A percentile compares a stretch with the other conserved stretches of the same genome.
phyloP scores from a whole-genome alignment of 2,888 invertebrate genomes.

The Athalia circularis region DNA sequence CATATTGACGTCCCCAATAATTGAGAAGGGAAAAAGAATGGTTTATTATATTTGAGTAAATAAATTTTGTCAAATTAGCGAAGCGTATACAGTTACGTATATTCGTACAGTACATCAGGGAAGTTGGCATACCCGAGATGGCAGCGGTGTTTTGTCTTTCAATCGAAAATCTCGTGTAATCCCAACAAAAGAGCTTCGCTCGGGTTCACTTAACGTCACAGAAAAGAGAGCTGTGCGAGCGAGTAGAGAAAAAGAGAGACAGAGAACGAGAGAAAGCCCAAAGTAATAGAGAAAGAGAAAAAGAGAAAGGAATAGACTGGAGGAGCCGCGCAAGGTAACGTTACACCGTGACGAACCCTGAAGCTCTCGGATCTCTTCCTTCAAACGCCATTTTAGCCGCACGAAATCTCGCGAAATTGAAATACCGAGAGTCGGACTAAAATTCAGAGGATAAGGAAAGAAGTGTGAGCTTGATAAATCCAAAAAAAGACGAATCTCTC shows the following conservation, averaged over 20 bases:
- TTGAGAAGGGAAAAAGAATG: no score
- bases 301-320: conserved; percentile 46
- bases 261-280: conserved; percentile 39
- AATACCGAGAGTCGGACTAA: conserved; percentile 3
- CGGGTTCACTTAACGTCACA: conserved; percentile 40
- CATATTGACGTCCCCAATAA: no score
- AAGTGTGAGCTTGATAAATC: background rate
- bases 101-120: conserved; percentile 7
- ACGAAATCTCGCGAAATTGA: conserved; percentile 30
- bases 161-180: conserved; percentile 43
- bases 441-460: background rate
- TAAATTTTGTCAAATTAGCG: no score
- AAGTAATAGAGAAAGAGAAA: conserved; percentile 45
- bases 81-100: no score
- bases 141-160: conserved; percentile 37
- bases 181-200: conserved; percentile 41
- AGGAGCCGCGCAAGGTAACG: conserved; percentile 50
- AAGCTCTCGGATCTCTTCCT: conserved; percentile 35
- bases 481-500: background rate
- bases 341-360: conserved; percentile 40
- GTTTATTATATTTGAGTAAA: no score
- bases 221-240: conserved; percentile 25
- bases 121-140: background rate
- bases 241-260: conserved; percentile 47
- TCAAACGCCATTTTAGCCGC: conserved; percentile 38